These are phyloP conservation scores for Syndactyla subalaris DNA, from an alignment of 2,797 vertebrate species.

Conservation along the genomic window DNA sequence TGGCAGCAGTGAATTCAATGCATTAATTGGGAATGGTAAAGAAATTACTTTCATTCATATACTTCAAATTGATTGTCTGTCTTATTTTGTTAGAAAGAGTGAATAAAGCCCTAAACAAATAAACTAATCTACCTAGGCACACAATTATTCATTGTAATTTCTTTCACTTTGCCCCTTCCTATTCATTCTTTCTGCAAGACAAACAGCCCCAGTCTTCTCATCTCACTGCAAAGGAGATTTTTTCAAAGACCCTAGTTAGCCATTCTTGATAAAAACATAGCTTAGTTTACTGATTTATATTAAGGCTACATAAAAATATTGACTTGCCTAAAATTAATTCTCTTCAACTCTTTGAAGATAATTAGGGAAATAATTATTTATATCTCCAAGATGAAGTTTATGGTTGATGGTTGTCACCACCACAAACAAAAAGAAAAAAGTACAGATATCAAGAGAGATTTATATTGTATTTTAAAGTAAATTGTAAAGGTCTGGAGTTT, in stretches of 20 bases:
- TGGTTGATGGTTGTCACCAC: background rate
- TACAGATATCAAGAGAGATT: background rate
- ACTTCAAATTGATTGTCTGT: background rate
- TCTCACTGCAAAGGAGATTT: background rate
- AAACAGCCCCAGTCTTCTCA: background rate
- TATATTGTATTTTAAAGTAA: background rate
- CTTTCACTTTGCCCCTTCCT: background rate
- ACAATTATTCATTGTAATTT: background rate
- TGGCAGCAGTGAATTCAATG: background rate
- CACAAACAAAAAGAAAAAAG: background rate
- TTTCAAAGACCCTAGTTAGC: background rate
- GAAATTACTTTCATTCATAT: background rate
- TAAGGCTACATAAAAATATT: background rate
- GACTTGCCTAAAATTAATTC: background rate
- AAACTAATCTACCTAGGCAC: background rate
- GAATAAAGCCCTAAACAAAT: conserved; percentile 3
- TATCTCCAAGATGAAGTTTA: background rate
- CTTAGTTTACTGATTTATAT: background rate
- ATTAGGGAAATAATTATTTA: background rate
- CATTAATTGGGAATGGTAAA: background rate
- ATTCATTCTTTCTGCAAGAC: background rate
- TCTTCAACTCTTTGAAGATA: background rate
- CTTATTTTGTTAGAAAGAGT: background rate
- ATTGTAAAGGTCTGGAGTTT: background rate
- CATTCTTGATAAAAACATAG: background rate